These are phyloP conservation scores for Condylura cristata DNA, from an alignment of 2,113 vertebrate species.

Conservation along the genomic window DNA sequence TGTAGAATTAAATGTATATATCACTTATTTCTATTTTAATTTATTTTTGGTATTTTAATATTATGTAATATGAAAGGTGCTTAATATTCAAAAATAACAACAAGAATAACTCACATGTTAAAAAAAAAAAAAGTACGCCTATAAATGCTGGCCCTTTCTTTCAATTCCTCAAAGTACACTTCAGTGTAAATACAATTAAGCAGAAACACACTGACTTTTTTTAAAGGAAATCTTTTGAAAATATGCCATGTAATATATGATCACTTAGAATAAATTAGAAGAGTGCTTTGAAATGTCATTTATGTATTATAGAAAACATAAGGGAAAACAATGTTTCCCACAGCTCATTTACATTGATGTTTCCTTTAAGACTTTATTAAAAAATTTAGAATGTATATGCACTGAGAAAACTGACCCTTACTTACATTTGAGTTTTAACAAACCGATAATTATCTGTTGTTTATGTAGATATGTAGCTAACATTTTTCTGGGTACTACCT, in stretches of 20 bases:
- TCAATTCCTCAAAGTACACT: background rate
- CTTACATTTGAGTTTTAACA: background rate
- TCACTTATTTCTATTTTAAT: background rate
- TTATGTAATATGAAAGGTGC: background rate
- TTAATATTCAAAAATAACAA: background rate
- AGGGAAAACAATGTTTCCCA: background rate
- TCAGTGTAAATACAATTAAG: background rate
- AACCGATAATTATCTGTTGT: background rate
- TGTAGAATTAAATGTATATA: background rate
- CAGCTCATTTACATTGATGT: background rate
- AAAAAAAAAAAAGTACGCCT: background rate
- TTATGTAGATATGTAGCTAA: background rate
- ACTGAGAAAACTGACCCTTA: background rate
- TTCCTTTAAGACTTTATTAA: constrained; percentile 48
- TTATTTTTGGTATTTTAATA: background rate
- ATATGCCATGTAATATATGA: background rate
- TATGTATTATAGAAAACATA: constrained; percentile 12
- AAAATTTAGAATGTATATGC: constrained; percentile 55
- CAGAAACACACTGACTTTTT: background rate
- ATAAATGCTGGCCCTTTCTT: background rate
- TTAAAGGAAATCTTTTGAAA: background rate
- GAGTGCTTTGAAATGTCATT: constrained; percentile 38
- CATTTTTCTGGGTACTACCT: background rate
- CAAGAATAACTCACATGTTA: background rate
- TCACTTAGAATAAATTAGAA: background rate